Conservation (phyloP, 2,797 vertebrate species). For the Gambusia yucatana region DNA sequence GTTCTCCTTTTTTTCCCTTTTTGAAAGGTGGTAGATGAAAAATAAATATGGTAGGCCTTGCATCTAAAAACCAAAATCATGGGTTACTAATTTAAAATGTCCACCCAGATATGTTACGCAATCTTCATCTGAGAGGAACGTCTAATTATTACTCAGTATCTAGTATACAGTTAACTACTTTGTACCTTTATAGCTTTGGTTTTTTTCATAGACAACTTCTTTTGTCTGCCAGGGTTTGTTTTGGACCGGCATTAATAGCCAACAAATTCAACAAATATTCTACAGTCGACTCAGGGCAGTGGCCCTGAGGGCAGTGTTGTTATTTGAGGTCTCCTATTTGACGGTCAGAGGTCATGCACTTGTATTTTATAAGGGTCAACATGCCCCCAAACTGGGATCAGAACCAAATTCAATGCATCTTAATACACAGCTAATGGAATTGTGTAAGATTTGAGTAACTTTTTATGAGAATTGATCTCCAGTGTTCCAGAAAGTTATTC, state of each 20-base stretch:
- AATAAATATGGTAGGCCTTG: background rate
- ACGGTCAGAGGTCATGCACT: no score
- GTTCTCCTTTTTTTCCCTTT: background rate
- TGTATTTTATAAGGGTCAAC: background rate
- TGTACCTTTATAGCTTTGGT: background rate
- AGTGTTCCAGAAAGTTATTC: background rate
- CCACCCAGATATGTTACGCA: background rate
- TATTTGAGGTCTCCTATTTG: background rate
- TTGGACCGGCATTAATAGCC: background rate
- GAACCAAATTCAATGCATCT: background rate
- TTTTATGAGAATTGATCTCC: background rate
- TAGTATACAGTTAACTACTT: background rate
- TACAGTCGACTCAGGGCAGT: background rate
- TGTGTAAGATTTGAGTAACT: background rate
- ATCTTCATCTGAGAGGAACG: background rate
- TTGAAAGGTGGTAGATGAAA: background rate
- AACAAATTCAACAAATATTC: background rate
- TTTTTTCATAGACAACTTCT: background rate
- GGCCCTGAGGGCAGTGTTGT: background rate
- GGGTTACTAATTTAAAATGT: background rate
- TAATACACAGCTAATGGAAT: background rate
- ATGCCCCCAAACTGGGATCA: background rate
- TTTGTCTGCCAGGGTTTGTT: background rate
- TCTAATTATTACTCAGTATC: background rate
- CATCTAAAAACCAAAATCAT: background rate